Percentiles rank a stretch among this genome's conserved stretches.
phyloP scores from a whole-genome alignment of 2,113 vertebrate species.

The Ceyx melanurus region DNA sequence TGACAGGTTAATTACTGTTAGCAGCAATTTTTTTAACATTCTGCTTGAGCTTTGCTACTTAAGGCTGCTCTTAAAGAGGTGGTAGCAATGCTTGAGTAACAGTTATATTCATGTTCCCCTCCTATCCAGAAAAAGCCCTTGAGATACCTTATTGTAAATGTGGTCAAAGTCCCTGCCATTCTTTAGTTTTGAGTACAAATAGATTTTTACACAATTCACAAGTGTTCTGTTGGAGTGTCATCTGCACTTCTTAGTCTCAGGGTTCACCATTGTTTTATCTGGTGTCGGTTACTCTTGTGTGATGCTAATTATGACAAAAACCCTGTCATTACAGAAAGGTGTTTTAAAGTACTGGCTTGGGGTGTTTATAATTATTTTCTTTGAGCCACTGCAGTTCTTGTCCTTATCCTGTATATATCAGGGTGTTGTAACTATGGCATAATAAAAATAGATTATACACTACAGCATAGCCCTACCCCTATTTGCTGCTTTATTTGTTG shows the following conservation, averaged over 20 bases:
- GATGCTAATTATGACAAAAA: background rate
- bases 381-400: background rate
- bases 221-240: background rate
- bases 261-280: background rate
- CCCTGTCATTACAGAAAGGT: background rate
- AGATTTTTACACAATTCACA: background rate
- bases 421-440: background rate
- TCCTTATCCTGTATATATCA: constrained; percentile 4
- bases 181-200: background rate
- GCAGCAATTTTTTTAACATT: background rate
- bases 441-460: background rate
- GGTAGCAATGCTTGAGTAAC: background rate
- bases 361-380: constrained; percentile 16
- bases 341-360: background rate
- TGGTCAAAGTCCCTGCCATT: background rate
- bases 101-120: background rate
- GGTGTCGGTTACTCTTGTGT: background rate
- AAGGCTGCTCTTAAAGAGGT: background rate
- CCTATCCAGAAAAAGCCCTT: background rate
- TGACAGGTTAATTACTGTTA: background rate
- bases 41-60: background rate
- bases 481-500: background rate
- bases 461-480: background rate
- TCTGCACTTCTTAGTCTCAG: background rate
- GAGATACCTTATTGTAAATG: background rate